A percentile compares a stretch with the other conserved stretches of the same genome.
Conservation (phyloP, 53 echinoderm and acorn worm species). For the Arbacia lixula region DNA sequence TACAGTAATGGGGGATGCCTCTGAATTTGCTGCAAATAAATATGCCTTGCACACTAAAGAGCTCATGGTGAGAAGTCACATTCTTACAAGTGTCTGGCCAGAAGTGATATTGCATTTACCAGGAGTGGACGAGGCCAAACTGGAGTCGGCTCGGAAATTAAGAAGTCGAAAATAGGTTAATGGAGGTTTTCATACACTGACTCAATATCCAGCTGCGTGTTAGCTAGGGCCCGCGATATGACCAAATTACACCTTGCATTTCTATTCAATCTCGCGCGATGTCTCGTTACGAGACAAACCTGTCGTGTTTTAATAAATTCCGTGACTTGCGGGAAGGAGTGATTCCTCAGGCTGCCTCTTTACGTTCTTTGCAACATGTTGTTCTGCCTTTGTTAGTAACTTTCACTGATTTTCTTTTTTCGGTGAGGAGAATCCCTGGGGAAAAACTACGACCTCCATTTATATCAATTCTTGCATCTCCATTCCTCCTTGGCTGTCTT, state of each 20-base stretch:
- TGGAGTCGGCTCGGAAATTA: too few species aligned
- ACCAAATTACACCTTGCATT: slow-evolving; percentile 22
- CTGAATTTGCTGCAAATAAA: too few species aligned
- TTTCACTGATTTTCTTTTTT: neutral
- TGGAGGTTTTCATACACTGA: slow-evolving; percentile 6
- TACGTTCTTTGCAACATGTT: neutral
- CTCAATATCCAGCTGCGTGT: slow-evolving; percentile 10
- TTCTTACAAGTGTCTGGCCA: too few species aligned
- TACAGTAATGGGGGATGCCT: too few species aligned
- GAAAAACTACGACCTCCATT: slow-evolving; percentile 33
- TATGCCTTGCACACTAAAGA: too few species aligned
- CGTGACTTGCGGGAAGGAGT: slow-evolving; percentile 4
- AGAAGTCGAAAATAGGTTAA: slow-evolving; percentile 16
- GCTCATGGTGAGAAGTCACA: too few species aligned
- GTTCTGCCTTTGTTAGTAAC: too few species aligned
- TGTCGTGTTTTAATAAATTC: slow-evolving; percentile 50
- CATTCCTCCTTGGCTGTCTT: slow-evolving; percentile 4
- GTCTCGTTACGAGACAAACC: slow-evolving; percentile 26
- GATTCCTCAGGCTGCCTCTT: neutral
- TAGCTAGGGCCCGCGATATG: neutral
- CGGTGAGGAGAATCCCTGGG: neutral
- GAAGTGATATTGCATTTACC: too few species aligned
- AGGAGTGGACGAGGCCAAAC: too few species aligned
- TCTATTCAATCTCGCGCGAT: slow-evolving; percentile 30
- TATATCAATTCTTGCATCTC: slow-evolving; percentile 49